phyloP scores from a whole-genome alignment of 2,888 invertebrate species.

The Plagiodera versicolora region DNA sequence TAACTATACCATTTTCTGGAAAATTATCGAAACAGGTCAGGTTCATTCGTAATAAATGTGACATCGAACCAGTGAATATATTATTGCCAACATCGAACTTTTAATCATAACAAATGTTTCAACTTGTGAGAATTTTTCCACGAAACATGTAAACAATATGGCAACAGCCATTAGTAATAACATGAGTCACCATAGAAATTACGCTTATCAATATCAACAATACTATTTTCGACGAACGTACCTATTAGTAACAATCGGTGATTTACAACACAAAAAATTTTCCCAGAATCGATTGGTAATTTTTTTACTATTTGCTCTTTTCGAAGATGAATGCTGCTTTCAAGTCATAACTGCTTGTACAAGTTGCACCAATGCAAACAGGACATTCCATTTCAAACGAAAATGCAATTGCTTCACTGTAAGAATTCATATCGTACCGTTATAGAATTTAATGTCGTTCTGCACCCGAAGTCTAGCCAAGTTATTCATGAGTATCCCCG shows the following conservation, averaged over 20 bases:
- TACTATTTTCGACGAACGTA: not conserved
- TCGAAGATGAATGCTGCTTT: too few relatives aligned
- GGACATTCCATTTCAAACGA: too few relatives aligned
- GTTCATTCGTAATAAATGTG: not conserved
- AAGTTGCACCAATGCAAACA: too few relatives aligned
- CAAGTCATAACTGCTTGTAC: too few relatives aligned
- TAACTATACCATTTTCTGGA: not conserved
- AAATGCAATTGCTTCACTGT: too few relatives aligned
- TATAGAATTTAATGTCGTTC: too few relatives aligned
- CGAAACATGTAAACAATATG: not conserved
- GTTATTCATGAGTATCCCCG: too few relatives aligned
- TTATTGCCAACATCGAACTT: not conserved
- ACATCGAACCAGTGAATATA: not conserved
- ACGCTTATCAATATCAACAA: conserved; percentile 3
- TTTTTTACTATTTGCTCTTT: too few relatives aligned
- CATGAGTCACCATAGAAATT: not conserved
- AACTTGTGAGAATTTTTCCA: not conserved
- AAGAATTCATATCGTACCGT: too few relatives aligned
- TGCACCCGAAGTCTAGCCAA: too few relatives aligned
- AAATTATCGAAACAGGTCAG: not conserved
- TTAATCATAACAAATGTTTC: not conserved
- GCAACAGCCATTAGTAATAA: not conserved
- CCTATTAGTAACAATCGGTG: not conserved
- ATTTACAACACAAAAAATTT: too few relatives aligned
- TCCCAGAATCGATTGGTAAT: too few relatives aligned